Base-by-base conservation (phyloP, 2,888 invertebrate genomes). In the Nemurella pictetii region DNA sequence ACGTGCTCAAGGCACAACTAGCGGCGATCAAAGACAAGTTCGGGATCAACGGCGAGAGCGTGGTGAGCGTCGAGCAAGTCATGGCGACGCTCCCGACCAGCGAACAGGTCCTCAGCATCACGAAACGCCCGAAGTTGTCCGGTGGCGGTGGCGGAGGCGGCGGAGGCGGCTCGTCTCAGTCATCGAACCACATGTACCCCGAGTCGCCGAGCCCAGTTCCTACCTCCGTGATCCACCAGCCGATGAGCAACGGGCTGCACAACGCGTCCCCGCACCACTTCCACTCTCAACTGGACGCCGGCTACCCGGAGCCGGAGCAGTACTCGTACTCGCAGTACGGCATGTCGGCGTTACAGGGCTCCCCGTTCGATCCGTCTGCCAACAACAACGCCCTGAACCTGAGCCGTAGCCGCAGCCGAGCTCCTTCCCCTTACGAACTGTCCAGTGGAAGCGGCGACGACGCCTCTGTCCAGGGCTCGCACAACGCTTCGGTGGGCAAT, bases 1-100 rank as follows among this genome's bases (percentile, higher is more conserved):
- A 98, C 89, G 95, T 97, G 80, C 93, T 99, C 0, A 96, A 97
- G 90, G 96, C 97, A 2, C 98, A 99, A 89, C 92, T 99, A 85
- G 95, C 96, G 88, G 97, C 97, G 27, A 96, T 99, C 87, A 96
- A 97, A 89, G 97, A 98, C 89, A 97, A 97, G 90, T 98, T 95
- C 89, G 97, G 97, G 85, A 96, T 98, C 88, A 95, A 95, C 89
- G 96, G 96, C 1, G 97, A 97, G 89, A 94, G 94, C 81, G 93
- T 97, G 86, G 95, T 97, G 87, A 96, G 96, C 90, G 94, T 97
- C 85, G 97, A 97, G 89, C 96, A 97, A 90, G 96, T 97, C 25
- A 92, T 97, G 89, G 96, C 97, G 0, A 96, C 96, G 0, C 89
- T 97, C 88, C 97, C 97, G 2, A 94, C 95, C 55, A 95, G 94